phyloP scores from a whole-genome alignment of 2,113 vertebrate species.

The Entelurus aequoreus region DNA sequence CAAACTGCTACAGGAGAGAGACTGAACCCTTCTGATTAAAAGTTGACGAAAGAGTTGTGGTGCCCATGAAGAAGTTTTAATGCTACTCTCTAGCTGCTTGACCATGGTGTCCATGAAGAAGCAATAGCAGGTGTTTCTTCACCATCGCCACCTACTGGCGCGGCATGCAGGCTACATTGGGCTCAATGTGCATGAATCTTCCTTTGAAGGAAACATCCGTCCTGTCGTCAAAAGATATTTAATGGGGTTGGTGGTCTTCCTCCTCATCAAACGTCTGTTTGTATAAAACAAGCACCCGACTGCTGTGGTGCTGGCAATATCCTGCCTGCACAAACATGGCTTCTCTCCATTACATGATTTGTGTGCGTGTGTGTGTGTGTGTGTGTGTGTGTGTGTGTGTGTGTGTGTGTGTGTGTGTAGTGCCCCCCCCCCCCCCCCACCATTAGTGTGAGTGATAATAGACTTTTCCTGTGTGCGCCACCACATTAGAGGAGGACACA shows the following conservation, averaged over 20 bases:
- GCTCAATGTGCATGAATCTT: too few species aligned
- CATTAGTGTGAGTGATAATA: constrained; percentile 59
- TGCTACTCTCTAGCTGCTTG: too few species aligned
- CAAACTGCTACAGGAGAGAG: too few species aligned
- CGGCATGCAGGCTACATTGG: not conserved
- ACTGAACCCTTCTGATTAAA: too few species aligned
- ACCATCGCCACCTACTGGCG: not conserved
- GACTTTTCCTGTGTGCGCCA: constrained; percentile 58
- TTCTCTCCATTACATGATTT: constrained; percentile 47
- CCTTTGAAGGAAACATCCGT: constrained; percentile 27
- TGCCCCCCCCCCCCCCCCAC: constrained; percentile 4
- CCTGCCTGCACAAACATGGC: constrained; percentile 4
- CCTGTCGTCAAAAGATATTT: constrained; percentile 75
- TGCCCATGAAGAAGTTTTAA: too few species aligned
- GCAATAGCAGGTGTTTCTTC: not conserved
- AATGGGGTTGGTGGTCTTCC: constrained; percentile 73
- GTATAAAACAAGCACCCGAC: constrained; percentile 65
- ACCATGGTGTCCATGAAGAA: too few species aligned
- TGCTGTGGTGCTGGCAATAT: constrained; percentile 9
- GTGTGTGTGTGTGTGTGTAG: constrained; percentile 48
- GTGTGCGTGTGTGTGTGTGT: constrained; percentile 28
- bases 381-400: constrained; percentile 46
- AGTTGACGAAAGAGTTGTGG: too few species aligned
- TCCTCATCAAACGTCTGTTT: constrained; percentile 76
- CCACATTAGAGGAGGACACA: constrained; percentile 38